Percentiles rank a stretch among this genome's conserved stretches.
Evolutionary conservation across 2,888 invertebrate species (phyloP).

Genomic region (Clusia tigrina): DNA sequence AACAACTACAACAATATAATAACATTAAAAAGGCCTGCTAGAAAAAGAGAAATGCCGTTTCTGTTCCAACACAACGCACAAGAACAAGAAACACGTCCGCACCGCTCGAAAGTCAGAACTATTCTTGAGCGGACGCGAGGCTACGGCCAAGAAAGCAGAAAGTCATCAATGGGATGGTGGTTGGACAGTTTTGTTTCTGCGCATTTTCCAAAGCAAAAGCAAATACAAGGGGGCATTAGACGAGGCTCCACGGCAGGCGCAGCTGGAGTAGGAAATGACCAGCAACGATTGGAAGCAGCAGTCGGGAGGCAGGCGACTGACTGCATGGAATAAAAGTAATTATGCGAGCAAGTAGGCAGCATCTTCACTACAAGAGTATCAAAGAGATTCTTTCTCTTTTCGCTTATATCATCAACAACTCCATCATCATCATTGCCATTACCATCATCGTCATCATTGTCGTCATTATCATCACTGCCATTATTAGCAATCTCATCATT

Average conservation of each 20-base stretch:
- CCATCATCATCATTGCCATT: too few species aligned
- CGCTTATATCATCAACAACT: not conserved
- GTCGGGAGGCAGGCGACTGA: not conserved
- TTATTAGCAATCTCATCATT: too few species aligned
- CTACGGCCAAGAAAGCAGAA: conserved; percentile 28
- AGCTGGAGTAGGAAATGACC: not conserved
- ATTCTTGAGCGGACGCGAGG: conserved; percentile 50
- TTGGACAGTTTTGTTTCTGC: conserved; percentile 32
- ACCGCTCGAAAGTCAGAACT: conserved; percentile 47
- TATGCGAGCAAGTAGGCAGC: not conserved
- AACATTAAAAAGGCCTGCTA: too few species aligned
- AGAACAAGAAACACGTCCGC: conserved; percentile 40
- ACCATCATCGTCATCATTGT: too few species aligned
- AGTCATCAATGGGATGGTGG: conserved; percentile 42
- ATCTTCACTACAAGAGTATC: too few species aligned
- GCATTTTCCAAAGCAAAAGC: conserved; percentile 2
- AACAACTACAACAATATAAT: too few species aligned
- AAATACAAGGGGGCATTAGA: not conserved
- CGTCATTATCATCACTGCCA: too few species aligned
- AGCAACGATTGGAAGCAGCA: not conserved
- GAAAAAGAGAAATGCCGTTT: conserved; percentile 15
- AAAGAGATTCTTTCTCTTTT: conserved; percentile 9
- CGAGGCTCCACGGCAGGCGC: not conserved
- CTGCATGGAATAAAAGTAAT: not conserved
- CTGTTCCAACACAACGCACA: not conserved